Percentiles rank a stretch among this genome's conserved stretches.
Conservation (phyloP, 2,888 invertebrate genomes). For the Pandemis cinnamomeana region DNA sequence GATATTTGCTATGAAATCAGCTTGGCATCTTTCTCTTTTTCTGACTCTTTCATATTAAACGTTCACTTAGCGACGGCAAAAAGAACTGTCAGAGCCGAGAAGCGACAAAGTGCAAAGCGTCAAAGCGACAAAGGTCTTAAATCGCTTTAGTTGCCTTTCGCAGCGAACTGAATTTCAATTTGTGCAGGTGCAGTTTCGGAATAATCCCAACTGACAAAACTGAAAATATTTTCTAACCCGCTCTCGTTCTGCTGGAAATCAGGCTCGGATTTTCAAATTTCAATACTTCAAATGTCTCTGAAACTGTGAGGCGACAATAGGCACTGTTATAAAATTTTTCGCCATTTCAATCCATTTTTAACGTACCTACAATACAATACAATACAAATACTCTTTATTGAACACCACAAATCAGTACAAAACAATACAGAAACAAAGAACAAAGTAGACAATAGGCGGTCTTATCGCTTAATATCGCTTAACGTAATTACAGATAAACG, state of each 20-base stretch:
- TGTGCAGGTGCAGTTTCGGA: slow-evolving; percentile 1
- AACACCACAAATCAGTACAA: too few relatives aligned
- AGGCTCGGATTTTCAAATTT: background rate
- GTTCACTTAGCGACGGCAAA: background rate
- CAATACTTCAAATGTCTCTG: background rate
- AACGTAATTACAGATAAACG: too few relatives aligned
- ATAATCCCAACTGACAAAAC: background rate
- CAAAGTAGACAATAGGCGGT: too few relatives aligned
- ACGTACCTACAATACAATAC: too few relatives aligned
- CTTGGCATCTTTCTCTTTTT: background rate
- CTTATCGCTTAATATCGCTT: too few relatives aligned
- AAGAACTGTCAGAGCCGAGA: background rate
- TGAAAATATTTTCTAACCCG: slow-evolving; percentile 2
- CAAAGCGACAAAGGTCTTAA: slow-evolving; percentile 8
- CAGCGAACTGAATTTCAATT: background rate
- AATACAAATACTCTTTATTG: too few relatives aligned
- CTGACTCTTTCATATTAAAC: background rate
- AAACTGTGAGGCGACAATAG: too few relatives aligned
- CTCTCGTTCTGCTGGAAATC: background rate
- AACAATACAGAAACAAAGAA: too few relatives aligned
- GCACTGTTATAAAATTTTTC: too few relatives aligned
- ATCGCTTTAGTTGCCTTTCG: background rate
- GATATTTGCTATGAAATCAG: background rate
- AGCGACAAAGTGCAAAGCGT: background rate
- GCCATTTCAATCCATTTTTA: too few relatives aligned